Evolutionary conservation across 2,113 vertebrate species (phyloP).

Genomic region (Picathartes gymnocephalus): DNA sequence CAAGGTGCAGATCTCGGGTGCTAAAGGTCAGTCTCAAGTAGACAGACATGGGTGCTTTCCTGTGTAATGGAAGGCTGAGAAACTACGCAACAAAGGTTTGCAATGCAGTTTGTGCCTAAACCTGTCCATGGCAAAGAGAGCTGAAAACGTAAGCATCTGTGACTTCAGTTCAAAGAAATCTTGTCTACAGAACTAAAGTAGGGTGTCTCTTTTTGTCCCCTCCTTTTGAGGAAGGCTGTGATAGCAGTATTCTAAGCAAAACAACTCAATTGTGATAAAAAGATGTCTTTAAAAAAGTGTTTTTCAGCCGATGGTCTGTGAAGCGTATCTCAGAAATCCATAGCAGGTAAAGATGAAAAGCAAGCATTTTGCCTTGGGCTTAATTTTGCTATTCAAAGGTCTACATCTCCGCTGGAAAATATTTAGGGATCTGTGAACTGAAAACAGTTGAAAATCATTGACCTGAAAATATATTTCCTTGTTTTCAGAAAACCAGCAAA

Average conservation of each 20-base stretch:
- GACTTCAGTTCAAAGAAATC: background rate
- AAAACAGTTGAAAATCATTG: constrained; percentile 9
- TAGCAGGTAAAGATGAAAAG: constrained; percentile 1
- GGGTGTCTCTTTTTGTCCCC: background rate
- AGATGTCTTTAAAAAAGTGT: background rate
- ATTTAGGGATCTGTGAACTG: constrained; percentile 7
- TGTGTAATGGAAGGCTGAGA: background rate
- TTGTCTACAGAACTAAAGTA: background rate
- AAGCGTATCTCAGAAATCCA: background rate
- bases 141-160: background rate
- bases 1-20: fast-evolving
- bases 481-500: background rate
- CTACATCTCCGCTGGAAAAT: background rate
- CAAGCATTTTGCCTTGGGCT: background rate
- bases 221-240: background rate
- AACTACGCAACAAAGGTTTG: background rate
- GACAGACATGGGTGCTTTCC: background rate
- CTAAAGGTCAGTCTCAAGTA: background rate
- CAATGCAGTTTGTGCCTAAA: background rate
- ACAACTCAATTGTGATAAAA: background rate
- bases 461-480: constrained; percentile 36
- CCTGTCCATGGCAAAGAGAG: background rate
- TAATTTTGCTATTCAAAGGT: constrained; percentile 6
- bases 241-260: background rate
- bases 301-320: background rate